Conservation (phyloP, 2,888 invertebrate genomes). For the Pyrrhosoma nymphula region DNA sequence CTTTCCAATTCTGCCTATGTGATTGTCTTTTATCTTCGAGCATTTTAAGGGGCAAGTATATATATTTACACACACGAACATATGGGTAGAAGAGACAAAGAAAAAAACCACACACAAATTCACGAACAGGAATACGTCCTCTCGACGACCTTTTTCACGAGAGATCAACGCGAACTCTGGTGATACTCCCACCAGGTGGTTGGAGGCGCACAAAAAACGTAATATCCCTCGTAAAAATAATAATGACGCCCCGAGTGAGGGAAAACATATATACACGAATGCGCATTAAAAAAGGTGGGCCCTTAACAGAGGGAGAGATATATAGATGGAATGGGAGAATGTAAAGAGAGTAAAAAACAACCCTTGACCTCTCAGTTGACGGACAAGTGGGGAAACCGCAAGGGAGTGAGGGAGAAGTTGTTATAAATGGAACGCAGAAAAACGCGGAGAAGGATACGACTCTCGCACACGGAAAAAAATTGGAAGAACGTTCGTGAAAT, state of each 20-base stretch:
- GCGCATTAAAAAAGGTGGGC: background rate
- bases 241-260: background rate
- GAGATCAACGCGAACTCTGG: background rate
- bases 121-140: background rate
- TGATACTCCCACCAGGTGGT: background rate
- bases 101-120: background rate
- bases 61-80: too few relatives aligned
- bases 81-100: too few relatives aligned
- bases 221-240: background rate
- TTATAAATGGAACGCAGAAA: background rate
- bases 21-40: too few relatives aligned
- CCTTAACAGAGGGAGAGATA: background rate
- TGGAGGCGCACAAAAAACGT: background rate
- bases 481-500: background rate
- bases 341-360: background rate
- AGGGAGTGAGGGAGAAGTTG: background rate
- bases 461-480: background rate
- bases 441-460: background rate
- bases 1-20: too few relatives aligned
- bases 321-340: background rate
- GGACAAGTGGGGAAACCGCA: background rate
- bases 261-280: background rate
- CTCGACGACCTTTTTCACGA: conserved; percentile 13
- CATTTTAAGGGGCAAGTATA: too few relatives aligned
- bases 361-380: background rate